Percentiles rank a stretch among this genome's conserved stretches.
Evolutionary conservation across 2,113 vertebrate species (phyloP).

Genomic region (Coptodon bakossiorum): DNA sequence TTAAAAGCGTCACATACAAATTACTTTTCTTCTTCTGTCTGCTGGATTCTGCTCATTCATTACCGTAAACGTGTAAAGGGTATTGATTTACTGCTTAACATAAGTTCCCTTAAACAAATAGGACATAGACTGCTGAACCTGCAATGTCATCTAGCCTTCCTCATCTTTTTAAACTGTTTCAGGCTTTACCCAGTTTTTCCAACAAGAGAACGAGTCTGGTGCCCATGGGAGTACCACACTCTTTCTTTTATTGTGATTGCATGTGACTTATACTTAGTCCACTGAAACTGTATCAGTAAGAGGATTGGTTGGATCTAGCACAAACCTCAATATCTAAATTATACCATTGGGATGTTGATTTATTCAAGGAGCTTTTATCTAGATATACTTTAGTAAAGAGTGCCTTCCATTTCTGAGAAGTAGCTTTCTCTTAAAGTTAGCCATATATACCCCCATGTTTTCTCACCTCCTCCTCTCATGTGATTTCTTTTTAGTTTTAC

Average conservation of each 20-base stretch:
- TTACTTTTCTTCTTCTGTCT: not conserved
- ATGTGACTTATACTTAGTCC: not conserved
- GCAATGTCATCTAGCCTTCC: not conserved
- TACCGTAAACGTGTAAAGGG: not conserved
- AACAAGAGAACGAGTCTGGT: not conserved
- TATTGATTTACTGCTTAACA: not conserved
- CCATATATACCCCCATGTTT: not conserved
- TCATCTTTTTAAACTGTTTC: not conserved
- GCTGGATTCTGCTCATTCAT: not conserved
- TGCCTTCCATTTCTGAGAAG: slow-evolving; percentile 16
- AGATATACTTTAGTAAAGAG: not conserved
- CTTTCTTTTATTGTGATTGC: not conserved
- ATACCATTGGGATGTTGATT: not conserved
- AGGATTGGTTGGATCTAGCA: not conserved
- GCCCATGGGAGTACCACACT: not conserved
- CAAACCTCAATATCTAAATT: not conserved
- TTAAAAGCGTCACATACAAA: not conserved
- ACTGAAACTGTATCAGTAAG: not conserved
- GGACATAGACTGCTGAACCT: not conserved
- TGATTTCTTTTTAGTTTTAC: not conserved
- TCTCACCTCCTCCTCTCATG: not conserved
- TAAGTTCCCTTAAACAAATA: not conserved
- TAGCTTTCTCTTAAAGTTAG: not conserved
- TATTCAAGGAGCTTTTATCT: not conserved
- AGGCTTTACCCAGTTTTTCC: not conserved